A percentile compares a stretch with the other conserved stretches of the same genome.
phyloP scores from a whole-genome alignment of 92 coral and sea anemone species.

The Parazoanthus atlanticus region DNA sequence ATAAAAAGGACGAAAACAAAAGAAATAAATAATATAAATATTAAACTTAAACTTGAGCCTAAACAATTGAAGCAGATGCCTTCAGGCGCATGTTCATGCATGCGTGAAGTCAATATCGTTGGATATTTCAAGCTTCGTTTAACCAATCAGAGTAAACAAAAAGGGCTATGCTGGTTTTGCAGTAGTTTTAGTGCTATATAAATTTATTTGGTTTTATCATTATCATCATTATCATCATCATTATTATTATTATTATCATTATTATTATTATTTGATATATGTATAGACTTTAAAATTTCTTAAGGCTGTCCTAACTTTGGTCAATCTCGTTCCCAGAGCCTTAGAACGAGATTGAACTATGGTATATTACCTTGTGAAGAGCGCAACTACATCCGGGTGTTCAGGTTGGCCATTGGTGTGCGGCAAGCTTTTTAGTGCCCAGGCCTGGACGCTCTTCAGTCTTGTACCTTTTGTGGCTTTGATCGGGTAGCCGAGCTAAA shows the following conservation, averaged over 20 bases:
- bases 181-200: too few relatives aligned
- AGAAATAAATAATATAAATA: too few relatives aligned
- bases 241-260: neutral
- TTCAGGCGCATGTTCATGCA: too few relatives aligned
- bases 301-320: neutral
- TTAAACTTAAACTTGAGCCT: too few relatives aligned
- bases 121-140: too few relatives aligned
- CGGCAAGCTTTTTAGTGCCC: constrained; percentile 47
- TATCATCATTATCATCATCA: neutral
- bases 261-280: neutral
- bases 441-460: constrained; percentile 26
- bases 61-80: too few relatives aligned
- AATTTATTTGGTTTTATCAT: too few relatives aligned
- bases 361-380: constrained; percentile 42
- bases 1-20: too few relatives aligned
- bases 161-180: too few relatives aligned
- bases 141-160: too few relatives aligned
- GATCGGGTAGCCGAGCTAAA: constrained; percentile 53
- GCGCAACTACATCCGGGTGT: constrained; percentile 59
- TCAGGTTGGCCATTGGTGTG: constrained; percentile 28
- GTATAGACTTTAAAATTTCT: neutral
- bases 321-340: neutral
- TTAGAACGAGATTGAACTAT: neutral
- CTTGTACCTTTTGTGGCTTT: constrained; percentile 20
- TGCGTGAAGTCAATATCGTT: too few relatives aligned